These are phyloP conservation scores for Phenganax stokvisi DNA, from an alignment of 92 coral and sea anemone species.

Conservation along the genomic window DNA sequence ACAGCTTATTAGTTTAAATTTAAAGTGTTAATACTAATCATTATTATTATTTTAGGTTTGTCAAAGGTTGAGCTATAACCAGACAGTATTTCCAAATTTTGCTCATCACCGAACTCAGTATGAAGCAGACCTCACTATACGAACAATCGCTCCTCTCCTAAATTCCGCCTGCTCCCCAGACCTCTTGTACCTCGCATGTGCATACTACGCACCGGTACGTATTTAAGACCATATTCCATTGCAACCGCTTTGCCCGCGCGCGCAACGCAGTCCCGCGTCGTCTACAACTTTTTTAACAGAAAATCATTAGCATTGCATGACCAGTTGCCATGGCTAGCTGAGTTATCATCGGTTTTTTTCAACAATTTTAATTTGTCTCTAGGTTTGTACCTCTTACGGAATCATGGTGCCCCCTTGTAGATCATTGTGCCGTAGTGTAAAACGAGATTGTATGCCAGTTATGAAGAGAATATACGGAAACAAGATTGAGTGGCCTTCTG, in stretches of 20 bases:
- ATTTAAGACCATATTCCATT: not conserved
- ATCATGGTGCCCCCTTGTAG: constrained; percentile 18
- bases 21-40: not conserved
- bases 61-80: constrained; percentile 18
- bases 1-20: no score
- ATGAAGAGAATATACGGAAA: not conserved
- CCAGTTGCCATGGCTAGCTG: no score
- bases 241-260: not conserved
- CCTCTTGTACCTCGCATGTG: not conserved
- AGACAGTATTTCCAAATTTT: constrained; percentile 25
- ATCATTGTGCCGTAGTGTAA: constrained; percentile 13
- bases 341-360: no score
- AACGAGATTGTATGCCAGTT: not conserved
- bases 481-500: not conserved
- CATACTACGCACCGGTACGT: constrained; percentile 30
- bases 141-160: not conserved
- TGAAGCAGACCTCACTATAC: constrained; percentile 3
- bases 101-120: constrained; percentile 14
- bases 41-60: not conserved
- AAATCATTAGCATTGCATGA: no score
- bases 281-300: no score
- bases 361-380: not conserved
- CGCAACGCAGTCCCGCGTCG: no score
- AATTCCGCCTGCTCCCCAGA: constrained; percentile 30
- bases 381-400: constrained; percentile 8